Base-by-base conservation (phyloP, 2,113 vertebrate genomes). In the Jaculus jaculus region DNA sequence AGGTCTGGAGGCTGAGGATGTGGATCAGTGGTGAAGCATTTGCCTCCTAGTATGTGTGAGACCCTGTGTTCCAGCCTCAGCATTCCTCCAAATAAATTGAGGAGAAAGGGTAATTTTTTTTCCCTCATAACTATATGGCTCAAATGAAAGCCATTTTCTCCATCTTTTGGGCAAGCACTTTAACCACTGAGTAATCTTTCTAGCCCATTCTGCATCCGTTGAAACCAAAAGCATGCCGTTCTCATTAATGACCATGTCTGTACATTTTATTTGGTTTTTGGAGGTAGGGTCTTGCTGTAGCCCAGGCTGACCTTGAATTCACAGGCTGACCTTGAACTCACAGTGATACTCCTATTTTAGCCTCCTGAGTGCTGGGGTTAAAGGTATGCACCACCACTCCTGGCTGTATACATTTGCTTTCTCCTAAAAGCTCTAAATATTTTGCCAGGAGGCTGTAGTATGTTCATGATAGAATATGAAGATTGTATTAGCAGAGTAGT, bases 361-460 rank as follows among this genome's bases (percentile, higher is more conserved):
- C 42, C 42, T 47, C 42, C 42, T 47, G 42, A 47, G 42, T 47
- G 5, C 42, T 47, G 42, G 42, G 5, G 8, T 47, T 47, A 47
- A 47, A 47, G 42, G 42, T 8, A 47, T 47, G 42, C 8, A 8
- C 42, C 42, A 47, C 42, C 42, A 47, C 42, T 6, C 42, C 42
- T 47, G 42, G 42, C 42, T 47, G 8, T 80, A 18, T 91, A 63
- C 10, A 66, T 83, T 61, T 89, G 61, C 20, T 95, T 68, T 82
- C 54, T 83, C 58, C 54, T 60, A 95, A 39, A 91, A 68, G 12
- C 23, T 82, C 54, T n/a, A 82, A 94, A 47, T 51, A 92, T n/a
- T n/a, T 92, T 94, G 54, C 86, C 23, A 69, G 63, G 58, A 92
- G 42, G 12, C 39, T 93, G 54, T 95, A 75, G 68, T 95, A 80